These are phyloP conservation scores for Gambelia wislizenii DNA, from an alignment of 2,797 vertebrate genomes.

Conservation along the genomic window DNA sequence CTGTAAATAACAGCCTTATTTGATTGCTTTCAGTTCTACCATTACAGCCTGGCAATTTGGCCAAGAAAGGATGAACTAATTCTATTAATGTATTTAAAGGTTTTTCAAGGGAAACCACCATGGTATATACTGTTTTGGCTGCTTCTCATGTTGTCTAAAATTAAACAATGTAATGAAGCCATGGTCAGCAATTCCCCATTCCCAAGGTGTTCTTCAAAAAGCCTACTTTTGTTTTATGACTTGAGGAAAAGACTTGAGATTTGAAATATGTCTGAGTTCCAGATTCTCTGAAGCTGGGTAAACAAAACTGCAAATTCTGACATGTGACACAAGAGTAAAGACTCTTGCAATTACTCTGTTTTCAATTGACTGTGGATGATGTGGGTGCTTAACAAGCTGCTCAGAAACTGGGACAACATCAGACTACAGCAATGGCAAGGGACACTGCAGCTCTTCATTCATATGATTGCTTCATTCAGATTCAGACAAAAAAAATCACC, in stretches of 20 bases:
- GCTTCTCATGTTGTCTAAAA: constrained; percentile 3
- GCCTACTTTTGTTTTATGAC: not conserved
- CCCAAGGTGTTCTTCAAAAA: not conserved
- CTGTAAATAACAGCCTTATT: constrained; percentile 6
- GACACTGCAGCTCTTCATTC: too few relatives aligned
- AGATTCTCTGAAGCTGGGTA: not conserved
- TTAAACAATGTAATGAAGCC: not conserved
- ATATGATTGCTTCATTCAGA: not conserved
- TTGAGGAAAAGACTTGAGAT: not conserved
- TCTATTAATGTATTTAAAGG: constrained; percentile 9
- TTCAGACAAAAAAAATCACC: not conserved
- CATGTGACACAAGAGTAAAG: not conserved
- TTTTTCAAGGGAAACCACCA: not conserved
- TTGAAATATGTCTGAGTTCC: not conserved
- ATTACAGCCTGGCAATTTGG: not conserved
- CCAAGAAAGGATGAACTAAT: not conserved
- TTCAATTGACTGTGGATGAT: not conserved
- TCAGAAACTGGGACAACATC: not conserved
- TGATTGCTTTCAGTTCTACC: constrained; percentile 4
- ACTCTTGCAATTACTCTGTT: not conserved
- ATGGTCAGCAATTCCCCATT: not conserved
- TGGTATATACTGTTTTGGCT: not conserved
- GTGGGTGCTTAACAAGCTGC: not conserved
- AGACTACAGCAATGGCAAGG: not conserved
- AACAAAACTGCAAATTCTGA: not conserved